Evolutionary conservation across 2,797 vertebrate genomes (phyloP).

Genomic region (Macropodus opercularis): DNA sequence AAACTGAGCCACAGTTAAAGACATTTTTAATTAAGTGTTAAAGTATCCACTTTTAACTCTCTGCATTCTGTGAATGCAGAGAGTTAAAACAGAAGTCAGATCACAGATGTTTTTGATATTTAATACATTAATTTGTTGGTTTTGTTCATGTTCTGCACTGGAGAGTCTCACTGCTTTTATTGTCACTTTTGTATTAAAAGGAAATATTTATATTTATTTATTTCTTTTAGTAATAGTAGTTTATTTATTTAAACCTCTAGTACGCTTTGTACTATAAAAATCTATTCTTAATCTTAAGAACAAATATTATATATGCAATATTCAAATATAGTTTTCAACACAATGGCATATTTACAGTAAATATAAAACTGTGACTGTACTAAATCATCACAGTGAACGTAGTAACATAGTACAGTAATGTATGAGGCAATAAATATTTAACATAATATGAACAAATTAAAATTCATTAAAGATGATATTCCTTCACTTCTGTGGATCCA

Average conservation of each 20-base stretch:
- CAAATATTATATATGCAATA: neutral
- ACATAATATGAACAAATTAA: neutral
- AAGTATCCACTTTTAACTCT: neutral
- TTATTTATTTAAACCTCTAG: constrained; percentile 66
- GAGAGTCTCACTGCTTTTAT: constrained; percentile 68
- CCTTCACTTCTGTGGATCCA: neutral
- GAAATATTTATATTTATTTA: no score
- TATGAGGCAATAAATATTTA: neutral
- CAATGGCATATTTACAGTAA: neutral
- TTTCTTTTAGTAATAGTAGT: no score
- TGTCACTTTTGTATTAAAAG: constrained; percentile 61
- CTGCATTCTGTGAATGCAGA: constrained; percentile 37
- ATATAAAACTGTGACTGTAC: no score
- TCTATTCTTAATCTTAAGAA: no score
- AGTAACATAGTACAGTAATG: neutral
- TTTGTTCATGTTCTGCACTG: constrained; percentile 77
- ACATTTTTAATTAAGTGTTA: neutral
- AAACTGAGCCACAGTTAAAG: constrained; percentile 15
- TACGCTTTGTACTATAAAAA: no score
- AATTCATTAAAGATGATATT: neutral
- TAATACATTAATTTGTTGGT: constrained; percentile 38
- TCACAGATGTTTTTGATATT: constrained; percentile 42
- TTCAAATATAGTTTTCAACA: neutral
- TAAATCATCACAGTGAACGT: neutral
- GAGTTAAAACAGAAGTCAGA: constrained; percentile 34